Evolutionary conservation across 2,113 vertebrate species (phyloP).

Genomic region (Corythornis madagascariensis): DNA sequence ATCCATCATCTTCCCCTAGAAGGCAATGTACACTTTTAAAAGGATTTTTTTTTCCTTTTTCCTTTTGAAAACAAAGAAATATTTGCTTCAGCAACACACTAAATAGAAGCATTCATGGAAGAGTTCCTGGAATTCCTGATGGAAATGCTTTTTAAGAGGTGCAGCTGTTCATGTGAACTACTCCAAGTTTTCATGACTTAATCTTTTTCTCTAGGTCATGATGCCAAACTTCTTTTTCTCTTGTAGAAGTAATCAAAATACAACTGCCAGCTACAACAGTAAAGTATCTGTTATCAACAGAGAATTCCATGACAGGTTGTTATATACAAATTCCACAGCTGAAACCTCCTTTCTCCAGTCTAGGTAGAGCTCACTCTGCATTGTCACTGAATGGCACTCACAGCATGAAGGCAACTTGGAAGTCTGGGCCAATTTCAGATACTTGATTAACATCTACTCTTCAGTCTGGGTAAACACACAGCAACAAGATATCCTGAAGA

Average conservation of each 20-base stretch:
- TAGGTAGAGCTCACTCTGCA: background rate
- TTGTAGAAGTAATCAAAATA: background rate
- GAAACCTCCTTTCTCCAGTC: background rate
- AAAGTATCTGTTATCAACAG: background rate
- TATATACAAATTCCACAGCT: background rate
- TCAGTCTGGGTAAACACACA: background rate
- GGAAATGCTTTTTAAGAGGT: background rate
- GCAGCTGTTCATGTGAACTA: background rate
- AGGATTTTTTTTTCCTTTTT: background rate
- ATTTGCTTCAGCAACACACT: background rate
- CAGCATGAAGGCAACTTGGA: background rate
- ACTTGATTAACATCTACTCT: background rate
- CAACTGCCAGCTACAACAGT: background rate
- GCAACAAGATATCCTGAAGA: background rate
- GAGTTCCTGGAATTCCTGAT: background rate
- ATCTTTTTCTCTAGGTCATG: background rate
- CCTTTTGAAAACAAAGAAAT: background rate
- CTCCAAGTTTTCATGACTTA: background rate
- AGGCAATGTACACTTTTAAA: background rate
- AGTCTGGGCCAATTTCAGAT: background rate
- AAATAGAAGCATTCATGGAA: background rate
- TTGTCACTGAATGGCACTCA: background rate
- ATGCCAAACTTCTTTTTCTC: background rate
- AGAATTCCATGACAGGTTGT: background rate
- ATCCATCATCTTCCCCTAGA: conserved; percentile 31